Base-by-base conservation (phyloP, 2,797 vertebrate species). In the Hippocampus kuda region DNA sequence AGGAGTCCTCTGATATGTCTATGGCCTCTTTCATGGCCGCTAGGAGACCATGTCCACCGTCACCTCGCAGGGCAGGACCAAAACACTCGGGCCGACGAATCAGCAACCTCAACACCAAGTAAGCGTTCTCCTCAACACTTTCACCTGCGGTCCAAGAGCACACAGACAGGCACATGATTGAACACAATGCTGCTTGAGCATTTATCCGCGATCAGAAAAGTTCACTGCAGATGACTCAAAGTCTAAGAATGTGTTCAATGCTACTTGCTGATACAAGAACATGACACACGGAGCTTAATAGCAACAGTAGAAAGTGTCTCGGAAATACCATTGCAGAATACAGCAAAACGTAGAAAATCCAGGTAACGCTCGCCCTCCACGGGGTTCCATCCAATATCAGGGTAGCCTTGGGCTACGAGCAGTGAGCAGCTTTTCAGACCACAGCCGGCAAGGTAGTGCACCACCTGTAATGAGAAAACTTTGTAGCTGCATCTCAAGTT, bases 1-100 rank as follows among this genome's bases (percentile, higher is more conserved):
- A 91, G 13, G 90, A 86, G 73, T 96, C 94, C 78, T 95, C 91
- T 0, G 95, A 94, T 79, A 98, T 96, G 71, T 88, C 91, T 82
- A 95, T 98, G 63, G 95, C 95, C 79, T 98, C 96, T 70, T 94
- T 91, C 90, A 98, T 94, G 65, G 91, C 94, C 57, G 92, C 90
- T 1, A 98, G 88, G 13, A 98, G 91, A 24, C 96, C 96, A 1
- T 94, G 88, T 30, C 95, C 96, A 2, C 93, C 93, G 73, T 98
- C 94, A 12, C 95, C 96, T 76, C 91, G 88, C 70, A 98, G 77
- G 18, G 96, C 95, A 27, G 96, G 96, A 67, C 96, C 96, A 67
- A 98, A 98, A 77, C 96, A 98, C 75, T 98, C 96, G 0, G 96
- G 95, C 3, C 91, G 92, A 67, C 95, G 92, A 83, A 98, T 98